A percentile compares a stretch with the other conserved stretches of the same genome.
phyloP scores from a whole-genome alignment of 2,888 invertebrate species.

The Cenopis cana region DNA sequence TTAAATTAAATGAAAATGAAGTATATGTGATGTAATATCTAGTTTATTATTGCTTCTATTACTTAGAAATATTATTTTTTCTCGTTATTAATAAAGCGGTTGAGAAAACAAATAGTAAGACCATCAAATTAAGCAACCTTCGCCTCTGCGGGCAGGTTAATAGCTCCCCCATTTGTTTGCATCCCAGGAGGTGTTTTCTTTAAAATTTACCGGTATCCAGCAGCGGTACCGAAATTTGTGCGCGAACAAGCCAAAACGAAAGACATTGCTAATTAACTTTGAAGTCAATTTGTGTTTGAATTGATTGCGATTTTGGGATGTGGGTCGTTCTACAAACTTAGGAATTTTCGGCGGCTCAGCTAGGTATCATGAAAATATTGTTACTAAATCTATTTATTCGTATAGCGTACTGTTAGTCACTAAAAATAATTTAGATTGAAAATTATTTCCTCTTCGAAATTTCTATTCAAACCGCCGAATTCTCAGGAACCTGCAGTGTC shows the following conservation, averaged over 20 bases:
- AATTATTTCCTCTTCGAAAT: no score
- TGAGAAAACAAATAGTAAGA: conserved; percentile 33
- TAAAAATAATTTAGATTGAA: no score
- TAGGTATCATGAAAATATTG: no score
- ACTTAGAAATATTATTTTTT: not conserved
- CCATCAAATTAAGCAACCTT: conserved; percentile 47
- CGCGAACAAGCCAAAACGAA: conserved; percentile 47
- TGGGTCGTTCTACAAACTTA: no score
- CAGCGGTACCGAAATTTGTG: conserved; percentile 48
- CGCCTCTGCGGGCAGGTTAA: conserved; percentile 50
- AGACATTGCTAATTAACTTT: conserved; percentile 38
- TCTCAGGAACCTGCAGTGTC: no score
- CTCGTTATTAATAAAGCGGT: not conserved
- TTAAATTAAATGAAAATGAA: no score
- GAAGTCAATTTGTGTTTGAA: conserved; percentile 18
- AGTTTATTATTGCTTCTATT: not conserved
- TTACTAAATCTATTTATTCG: no score
- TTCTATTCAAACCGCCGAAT: no score
- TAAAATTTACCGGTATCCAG: conserved; percentile 50
- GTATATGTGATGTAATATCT: no score
- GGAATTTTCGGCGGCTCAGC: no score
- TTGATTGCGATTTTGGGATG: not conserved
- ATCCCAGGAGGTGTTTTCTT: conserved; percentile 52
- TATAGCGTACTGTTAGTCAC: no score
- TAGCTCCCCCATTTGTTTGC: conserved; percentile 53